Evolutionary conservation across 2,888 invertebrate genomes (phyloP), one percentile per base, ranked within the genome.

Genomic region (Thecocarcelia acutangulata): DNA sequence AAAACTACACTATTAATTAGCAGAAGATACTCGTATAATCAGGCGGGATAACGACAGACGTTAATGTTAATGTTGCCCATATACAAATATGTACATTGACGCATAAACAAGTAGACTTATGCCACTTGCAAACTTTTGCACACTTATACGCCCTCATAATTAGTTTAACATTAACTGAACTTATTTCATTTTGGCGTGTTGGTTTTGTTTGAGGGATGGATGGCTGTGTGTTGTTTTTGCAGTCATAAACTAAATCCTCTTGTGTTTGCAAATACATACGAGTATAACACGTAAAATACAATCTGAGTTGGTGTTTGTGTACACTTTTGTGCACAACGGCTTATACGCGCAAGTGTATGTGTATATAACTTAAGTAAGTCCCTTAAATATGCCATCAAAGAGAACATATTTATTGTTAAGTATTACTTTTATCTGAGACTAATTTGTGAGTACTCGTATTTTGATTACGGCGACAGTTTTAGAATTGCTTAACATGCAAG

Each of bases 1-100:
- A 61, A 59, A 76, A 19, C 68, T 44, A 72, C 50, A 77, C 69
- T 77, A 69, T 77, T 77, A 77, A 77, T 77, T 77, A 72, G 66
- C 66, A 72, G 52, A 61, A 59, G 59, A 72, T 72, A 66, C 24
- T n/a, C n/a, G n/a, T n/a, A n/a, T 24, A 72, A 72, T 59, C 50
- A 64, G 21, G 33, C 21, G 52, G 50, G 42, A 59, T 59, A 72
- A 59, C 58, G 72, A 59, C 50, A 50, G 24, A 50, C 37, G 68
- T 13, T 40, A 70, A 48, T 48, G 37, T n/a, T n/a, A 48, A 61
- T 44, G 19, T 40, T 0, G 19, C 19, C 37, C 13, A 28, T 11
- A 56, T n/a, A 44, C 59, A 42, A 17, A 59, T 15, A 33, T 15
- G 52, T 33, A 33, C 1, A 33, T 5, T 46, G 13, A 37, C 40